Conservation (phyloP, 2,888 invertebrate species). For the Acrobasis repandana region DNA sequence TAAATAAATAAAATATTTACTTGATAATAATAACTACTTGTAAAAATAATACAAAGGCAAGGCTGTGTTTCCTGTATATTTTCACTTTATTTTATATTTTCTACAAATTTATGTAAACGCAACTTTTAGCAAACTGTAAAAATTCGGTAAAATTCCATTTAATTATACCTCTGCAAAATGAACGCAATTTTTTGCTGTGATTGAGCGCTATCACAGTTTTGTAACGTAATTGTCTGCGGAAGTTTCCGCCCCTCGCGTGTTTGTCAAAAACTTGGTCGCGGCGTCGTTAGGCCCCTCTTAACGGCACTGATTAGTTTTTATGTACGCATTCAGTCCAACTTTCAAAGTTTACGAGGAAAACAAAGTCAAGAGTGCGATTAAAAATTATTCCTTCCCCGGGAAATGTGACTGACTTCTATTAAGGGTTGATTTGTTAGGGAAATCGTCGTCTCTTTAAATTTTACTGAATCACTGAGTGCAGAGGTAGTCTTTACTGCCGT, state of each 20-base stretch:
- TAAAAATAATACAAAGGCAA: too few relatives aligned
- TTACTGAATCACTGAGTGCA: slow-evolving; percentile 3
- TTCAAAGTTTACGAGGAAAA: slow-evolving; percentile 43
- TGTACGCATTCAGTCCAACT: slow-evolving; percentile 49
- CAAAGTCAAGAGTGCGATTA: slow-evolving; percentile 37
- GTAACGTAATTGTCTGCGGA: slow-evolving; percentile 55
- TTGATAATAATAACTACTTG: too few relatives aligned
- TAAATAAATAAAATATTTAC: too few relatives aligned
- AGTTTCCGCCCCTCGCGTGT: slow-evolving; percentile 51
- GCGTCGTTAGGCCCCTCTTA: slow-evolving; percentile 60
- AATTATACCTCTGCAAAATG: slow-evolving; percentile 47
- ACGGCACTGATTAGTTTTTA: slow-evolving; percentile 67
- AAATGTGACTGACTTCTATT: slow-evolving; percentile 27
- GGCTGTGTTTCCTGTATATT: too few relatives aligned
- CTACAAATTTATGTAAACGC: too few relatives aligned
- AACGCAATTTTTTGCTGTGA: slow-evolving; percentile 53
- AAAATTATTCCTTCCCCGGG: slow-evolving; percentile 29
- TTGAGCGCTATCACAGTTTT: slow-evolving; percentile 49
- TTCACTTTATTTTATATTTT: too few relatives aligned
- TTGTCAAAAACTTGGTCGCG: slow-evolving; percentile 61
- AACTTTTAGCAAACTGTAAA: too few relatives aligned
- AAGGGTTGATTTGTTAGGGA: slow-evolving; percentile 14
- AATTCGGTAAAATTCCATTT: slow-evolving; percentile 31
- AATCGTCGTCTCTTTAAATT: background rate
- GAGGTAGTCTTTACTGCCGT: background rate